Conservation (phyloP, 2,888 invertebrate genomes). For the Agriotes lineatus region DNA sequence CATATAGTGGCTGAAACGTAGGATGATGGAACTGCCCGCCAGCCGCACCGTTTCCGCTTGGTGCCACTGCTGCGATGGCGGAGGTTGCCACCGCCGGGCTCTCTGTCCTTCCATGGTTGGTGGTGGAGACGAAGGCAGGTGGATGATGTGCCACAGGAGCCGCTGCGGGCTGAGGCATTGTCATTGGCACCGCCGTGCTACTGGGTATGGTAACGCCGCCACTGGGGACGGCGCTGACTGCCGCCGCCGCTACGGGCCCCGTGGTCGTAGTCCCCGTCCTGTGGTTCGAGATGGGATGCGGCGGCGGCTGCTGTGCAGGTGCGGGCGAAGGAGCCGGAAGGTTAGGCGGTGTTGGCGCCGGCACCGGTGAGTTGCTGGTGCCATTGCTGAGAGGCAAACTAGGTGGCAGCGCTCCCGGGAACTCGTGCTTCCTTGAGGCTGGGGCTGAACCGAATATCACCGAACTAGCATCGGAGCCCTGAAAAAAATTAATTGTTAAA, state of each 20-base stretch:
- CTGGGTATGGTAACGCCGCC: slow-evolving; percentile 53
- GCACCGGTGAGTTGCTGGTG: slow-evolving; percentile 74
- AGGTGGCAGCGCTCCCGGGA: slow-evolving; percentile 69
- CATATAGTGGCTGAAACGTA: slow-evolving; percentile 78
- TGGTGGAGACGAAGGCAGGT: slow-evolving; percentile 59
- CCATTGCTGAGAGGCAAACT: slow-evolving; percentile 74
- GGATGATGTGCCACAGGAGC: slow-evolving; percentile 66
- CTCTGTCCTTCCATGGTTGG: slow-evolving; percentile 66
- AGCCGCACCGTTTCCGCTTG: slow-evolving; percentile 68
- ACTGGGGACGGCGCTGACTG: slow-evolving; percentile 52
- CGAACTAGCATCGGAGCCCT: slow-evolving; percentile 84
- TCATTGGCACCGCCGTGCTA: slow-evolving; percentile 54
- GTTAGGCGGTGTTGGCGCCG: slow-evolving; percentile 74
- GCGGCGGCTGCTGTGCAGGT: slow-evolving; percentile 75
- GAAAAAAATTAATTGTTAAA: too few species aligned
- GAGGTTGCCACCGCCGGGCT: slow-evolving; percentile 70
- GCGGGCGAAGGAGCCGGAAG: slow-evolving; percentile 78
- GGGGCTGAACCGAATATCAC: slow-evolving; percentile 69
- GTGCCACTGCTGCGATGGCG: slow-evolving; percentile 66
- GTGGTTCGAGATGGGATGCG: slow-evolving; percentile 53
- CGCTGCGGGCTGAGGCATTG: slow-evolving; percentile 71
- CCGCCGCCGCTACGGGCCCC: slow-evolving; percentile 49
- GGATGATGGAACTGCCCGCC: slow-evolving; percentile 65
- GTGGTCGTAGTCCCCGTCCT: slow-evolving; percentile 52
- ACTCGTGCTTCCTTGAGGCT: slow-evolving; percentile 78